Evolutionary conservation across 2,888 invertebrate genomes (phyloP), one percentile per base, ranked within the genome.

Genomic region (Kryphioiulus occultus): DNA sequence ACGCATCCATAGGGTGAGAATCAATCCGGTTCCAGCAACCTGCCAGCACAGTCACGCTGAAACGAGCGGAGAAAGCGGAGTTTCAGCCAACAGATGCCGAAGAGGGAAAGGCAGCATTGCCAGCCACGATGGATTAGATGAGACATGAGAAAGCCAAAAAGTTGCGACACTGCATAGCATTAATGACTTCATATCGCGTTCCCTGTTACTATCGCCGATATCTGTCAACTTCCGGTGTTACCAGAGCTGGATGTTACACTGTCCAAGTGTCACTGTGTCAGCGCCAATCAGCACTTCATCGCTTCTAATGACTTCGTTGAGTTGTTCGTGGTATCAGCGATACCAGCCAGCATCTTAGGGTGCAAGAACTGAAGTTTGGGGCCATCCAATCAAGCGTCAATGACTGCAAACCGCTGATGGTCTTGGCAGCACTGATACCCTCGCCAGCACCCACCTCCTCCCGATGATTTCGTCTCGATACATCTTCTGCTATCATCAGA

Each of bases 21-120:
- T 78, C 78, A 78, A 78, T 78, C 78, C 78, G 78, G 78, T 78
- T 78, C 78, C 30, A 78, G 78, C 78, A 78, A 78, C 78, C 78
- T 78, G 78, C 78, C 78, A 78, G 78, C 78, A 30, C 78, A 78
- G 78, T 78, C 78, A 78, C 78, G 78, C 26, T 30, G 78, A 19
- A 78, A 30, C 26, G 78, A 78, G 78, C 78, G 78, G 78, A 78
- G 78, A 78, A 30, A 78, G 78, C 78, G 78, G 30, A 78, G 12
- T 26, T 78, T 78, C 22, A 1, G 12, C 78, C 26, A 78, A 78
- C 78, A 78, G 78, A 78, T 78, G 78, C 78, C 78, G 78, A 26
- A 26, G 78, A 78, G 26, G 30, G 30, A 78, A 78, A 26, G 30
- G 78, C 78, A 30, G 30, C 30, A 9, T 10, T 44, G 12, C 78